Conservation (phyloP, 2,888 invertebrate genomes). For the Metopia argyrocephala region DNA sequence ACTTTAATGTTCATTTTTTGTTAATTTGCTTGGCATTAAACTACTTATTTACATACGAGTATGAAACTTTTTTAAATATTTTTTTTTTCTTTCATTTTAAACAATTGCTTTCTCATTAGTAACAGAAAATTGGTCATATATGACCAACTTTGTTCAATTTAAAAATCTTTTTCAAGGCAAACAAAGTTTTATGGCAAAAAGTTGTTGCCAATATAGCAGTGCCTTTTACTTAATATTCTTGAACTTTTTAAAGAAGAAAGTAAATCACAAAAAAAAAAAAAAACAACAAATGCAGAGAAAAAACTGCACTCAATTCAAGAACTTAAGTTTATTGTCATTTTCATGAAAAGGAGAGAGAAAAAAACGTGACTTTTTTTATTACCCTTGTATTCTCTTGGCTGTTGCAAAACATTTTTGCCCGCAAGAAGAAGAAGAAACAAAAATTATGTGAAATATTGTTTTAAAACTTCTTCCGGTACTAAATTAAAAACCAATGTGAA, state of each 20-base stretch:
- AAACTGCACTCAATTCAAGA: neutral
- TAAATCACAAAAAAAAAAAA: too few relatives aligned
- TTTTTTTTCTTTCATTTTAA: too few relatives aligned
- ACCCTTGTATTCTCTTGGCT: neutral
- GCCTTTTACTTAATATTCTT: too few relatives aligned
- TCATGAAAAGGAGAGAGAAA: constrained; percentile 4
- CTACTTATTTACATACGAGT: too few relatives aligned
- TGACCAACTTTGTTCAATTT: neutral
- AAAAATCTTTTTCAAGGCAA: constrained; percentile 20
- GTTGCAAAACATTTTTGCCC: neutral
- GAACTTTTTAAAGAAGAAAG: too few relatives aligned
- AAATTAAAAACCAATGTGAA: constrained; percentile 47
- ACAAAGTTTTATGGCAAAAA: constrained; percentile 22
- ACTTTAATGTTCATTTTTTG: too few relatives aligned
- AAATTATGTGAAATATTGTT: constrained; percentile 16
- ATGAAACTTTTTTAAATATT: too few relatives aligned
- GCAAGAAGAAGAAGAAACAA: neutral
- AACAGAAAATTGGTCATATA: neutral
- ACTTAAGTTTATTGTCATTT: constrained; percentile 52
- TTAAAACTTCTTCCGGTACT: constrained; percentile 21
- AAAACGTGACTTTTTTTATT: constrained; percentile 49
- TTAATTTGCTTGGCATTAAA: too few relatives aligned
- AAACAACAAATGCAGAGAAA: neutral
- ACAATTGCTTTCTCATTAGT: too few relatives aligned
- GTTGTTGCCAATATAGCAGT: neutral